Evolutionary conservation across 1,140 invertebrate genomes (phyloP), one percentile per base, ranked within the genome.

Genomic region (Calosoma granatense): DNA sequence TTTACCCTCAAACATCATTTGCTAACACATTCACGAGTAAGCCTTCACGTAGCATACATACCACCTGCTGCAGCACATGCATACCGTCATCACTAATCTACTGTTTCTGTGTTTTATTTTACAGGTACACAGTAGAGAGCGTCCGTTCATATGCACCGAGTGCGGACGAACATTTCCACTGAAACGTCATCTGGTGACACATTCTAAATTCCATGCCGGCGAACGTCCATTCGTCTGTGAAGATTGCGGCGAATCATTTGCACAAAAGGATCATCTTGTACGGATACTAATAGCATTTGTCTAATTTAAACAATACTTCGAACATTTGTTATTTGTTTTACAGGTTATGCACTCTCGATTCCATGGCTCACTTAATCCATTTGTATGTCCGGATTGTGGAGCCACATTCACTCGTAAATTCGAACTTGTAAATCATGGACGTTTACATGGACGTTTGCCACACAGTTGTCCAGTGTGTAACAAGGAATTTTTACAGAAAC

Each of bases 211-310:
- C 68, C 92, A 94, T 73, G 91, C 86, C 54, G 90, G 90, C 14
- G 87, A 91, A 67, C 76, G 90, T 60, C 90, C 91, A 2, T 94
- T 83, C 70, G 85, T 90, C 30, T 94, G 91, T 71, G 82, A 84
- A 63, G 83, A 90, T 59, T 94, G 91, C 71, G 88, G 88, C 15
- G 91, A 94, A 69, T 90, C 88, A 39, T 94, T 94, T 71, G 87
- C 86, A 2, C 85, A 88, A 64, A 87, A 90, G 72, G 87, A 86
- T 70, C 83, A 86, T 63, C 71, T 87, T 47, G 83, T 81, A 67
- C 57, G 23, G 56, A 30, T 11, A 12, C 9, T 36, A 36, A 9
- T 36, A 9, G n/a, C n/a, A 36, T n/a, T 36, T 36, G 26, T n/a
- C 6, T 36, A 6, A 9, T n/a, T 9, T 36, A 6, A 36, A 36